Conservation (phyloP, 2,113 vertebrate species). For the Hippopotamus amphibius region DNA sequence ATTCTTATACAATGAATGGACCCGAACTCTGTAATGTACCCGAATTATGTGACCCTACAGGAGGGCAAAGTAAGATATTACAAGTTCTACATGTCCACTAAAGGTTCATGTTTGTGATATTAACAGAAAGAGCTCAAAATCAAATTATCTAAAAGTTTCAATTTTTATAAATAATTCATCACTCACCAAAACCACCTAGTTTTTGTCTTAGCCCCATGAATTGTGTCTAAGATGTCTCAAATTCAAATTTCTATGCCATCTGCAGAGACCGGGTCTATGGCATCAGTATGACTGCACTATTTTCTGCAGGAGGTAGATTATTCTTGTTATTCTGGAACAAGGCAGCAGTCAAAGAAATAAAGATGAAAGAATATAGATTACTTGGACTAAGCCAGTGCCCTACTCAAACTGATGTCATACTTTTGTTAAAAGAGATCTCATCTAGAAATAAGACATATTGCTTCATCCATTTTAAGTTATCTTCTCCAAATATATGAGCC, state of each 20-base stretch:
- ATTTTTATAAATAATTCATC: too few relatives aligned
- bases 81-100: too few relatives aligned
- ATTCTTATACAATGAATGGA: too few relatives aligned
- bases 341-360: neutral
- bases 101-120: too few relatives aligned
- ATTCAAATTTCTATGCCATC: neutral
- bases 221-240: neutral
- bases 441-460: neutral
- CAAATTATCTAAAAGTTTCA: too few relatives aligned
- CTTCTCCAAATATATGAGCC: conserved; percentile 48
- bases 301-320: neutral
- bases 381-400: neutral
- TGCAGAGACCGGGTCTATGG: neutral
- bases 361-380: neutral
- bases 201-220: neutral
- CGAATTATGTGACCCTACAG: too few relatives aligned
- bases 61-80: too few relatives aligned
- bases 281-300: neutral
- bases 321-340: neutral
- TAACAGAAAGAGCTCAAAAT: too few relatives aligned
- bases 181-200: too few relatives aligned
- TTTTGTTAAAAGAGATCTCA: neutral
- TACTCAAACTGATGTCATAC: neutral
- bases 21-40: too few relatives aligned
- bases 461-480: neutral